Conservation (phyloP, 1,140 invertebrate species). For the Pteromalus puparum region DNA sequence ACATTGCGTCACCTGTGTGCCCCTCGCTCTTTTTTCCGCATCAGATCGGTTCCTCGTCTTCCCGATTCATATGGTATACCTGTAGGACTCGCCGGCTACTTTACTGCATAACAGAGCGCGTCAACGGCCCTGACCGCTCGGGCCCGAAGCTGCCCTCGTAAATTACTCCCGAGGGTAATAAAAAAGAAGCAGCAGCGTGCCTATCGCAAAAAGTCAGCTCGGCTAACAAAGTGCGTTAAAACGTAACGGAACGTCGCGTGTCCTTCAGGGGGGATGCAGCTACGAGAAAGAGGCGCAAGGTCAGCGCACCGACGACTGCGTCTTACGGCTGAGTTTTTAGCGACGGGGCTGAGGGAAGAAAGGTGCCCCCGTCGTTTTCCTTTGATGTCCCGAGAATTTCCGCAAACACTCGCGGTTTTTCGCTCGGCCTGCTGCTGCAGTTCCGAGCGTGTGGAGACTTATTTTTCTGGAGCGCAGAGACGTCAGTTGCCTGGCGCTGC, state of each 20-base stretch:
- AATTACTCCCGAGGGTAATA: constrained; percentile 62
- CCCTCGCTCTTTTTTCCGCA: constrained; percentile 35
- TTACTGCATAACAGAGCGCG: not conserved
- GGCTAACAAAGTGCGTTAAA: constrained; percentile 58
- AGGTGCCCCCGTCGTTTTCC: not conserved
- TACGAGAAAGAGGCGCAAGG: constrained; percentile 30
- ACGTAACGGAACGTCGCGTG: constrained; percentile 62
- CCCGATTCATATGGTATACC: constrained; percentile 49
- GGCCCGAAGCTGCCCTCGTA: constrained; percentile 60
- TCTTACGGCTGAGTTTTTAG: constrained; percentile 5
- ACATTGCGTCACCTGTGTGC: constrained; percentile 71
- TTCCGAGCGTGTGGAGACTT: not conserved
- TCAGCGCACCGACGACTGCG: constrained; percentile 29
- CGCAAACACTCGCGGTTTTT: constrained; percentile 39
- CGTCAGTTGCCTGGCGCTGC: not conserved
- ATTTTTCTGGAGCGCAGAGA: not conserved
- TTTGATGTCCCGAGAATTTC: constrained; percentile 43
- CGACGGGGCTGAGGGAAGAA: not conserved
- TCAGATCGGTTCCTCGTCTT: constrained; percentile 56
- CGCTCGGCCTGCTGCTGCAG: constrained; percentile 46
- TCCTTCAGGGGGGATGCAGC: constrained; percentile 50
- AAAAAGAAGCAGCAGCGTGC: constrained; percentile 56
- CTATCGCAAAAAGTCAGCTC: constrained; percentile 60
- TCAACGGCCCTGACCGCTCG: constrained; percentile 61
- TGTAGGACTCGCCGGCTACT: constrained; percentile 18